Base-by-base conservation (phyloP, 2,797 vertebrate species). In the Eurystomus glaucurus region DNA sequence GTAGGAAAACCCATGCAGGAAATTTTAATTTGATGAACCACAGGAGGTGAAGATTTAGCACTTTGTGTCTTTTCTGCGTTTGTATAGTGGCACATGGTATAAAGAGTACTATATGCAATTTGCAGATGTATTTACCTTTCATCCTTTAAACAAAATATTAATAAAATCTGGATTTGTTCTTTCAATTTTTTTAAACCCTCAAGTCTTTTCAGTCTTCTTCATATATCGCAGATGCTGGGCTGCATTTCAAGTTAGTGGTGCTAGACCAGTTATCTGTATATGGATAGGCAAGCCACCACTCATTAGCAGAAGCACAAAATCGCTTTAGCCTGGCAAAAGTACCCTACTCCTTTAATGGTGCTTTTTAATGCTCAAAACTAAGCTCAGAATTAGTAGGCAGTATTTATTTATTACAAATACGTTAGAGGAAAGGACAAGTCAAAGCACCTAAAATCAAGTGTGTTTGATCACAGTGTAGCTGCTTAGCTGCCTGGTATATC, bases 201-300 rank as follows among this genome's bases (percentile, higher is more conserved):
- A 35, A 28, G 10, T 64, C 11, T 71, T 87, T 60, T 21, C 69
- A 66, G 15, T 35, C 43, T 33, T 72, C 66, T 83, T 64, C 29
- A 41, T 20, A 43, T 2, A 75, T 6, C 21, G 4, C 16, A 71
- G 54, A 43, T 14, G 37, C 0, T 55, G 25, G 25, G 17, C 5
- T 85, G 28, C 31, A 52, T 62, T 89, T 70, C 48, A 81, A 50
- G n/a, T 35, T 10, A 74, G 12, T 29, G 11, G 16, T 81, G 35
- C 50, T 58, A 25, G 2, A 68, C 21, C 25, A 64, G 21, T 80
- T 83, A 58, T 1, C 58, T 65, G 10, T 70, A 16, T 37, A 29
- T n/a, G 69, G 65, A 43, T 43, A 43, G 41, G 41, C 41, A 43
- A 43, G 22, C 20, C 43, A 70, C 14, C n/a, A 39, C 19, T 45